Conservation (phyloP, 1,140 invertebrate genomes). For the Megalonaias nervosa region DNA sequence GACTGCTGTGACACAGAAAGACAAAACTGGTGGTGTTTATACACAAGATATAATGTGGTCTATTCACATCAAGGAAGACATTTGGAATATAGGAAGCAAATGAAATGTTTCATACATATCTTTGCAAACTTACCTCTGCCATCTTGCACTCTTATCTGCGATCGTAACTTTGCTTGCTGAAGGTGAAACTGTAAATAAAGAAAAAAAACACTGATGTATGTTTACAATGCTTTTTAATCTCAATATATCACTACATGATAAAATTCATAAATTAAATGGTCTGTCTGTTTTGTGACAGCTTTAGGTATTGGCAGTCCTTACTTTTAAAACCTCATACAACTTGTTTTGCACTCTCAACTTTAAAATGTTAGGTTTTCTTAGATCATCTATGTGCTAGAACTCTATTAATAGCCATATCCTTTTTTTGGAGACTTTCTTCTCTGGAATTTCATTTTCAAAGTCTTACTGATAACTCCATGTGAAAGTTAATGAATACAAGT, state of each 20-base stretch:
- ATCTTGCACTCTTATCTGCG: constrained; percentile 95
- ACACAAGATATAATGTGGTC: not conserved
- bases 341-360: not conserved
- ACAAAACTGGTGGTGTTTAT: no score
- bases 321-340: not conserved
- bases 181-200: constrained; percentile 68
- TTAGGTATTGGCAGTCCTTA: not conserved
- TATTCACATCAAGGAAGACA: not conserved
- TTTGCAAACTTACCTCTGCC: constrained; percentile 75
- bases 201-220: constrained; percentile 7
- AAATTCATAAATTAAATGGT: not conserved
- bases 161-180: constrained; percentile 81
- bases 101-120: not conserved
- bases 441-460: no score
- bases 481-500: no score
- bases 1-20: no score
- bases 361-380: no score
- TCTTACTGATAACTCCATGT: no score
- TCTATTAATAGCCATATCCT: no score
- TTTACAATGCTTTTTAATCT: not conserved
- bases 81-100: not conserved
- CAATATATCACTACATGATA: not conserved
- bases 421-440: no score
- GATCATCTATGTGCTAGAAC: no score
- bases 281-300: not conserved